Percentiles rank a stretch among this genome's conserved stretches.
Evolutionary conservation across 2,888 invertebrate species (phyloP).

Genomic region (Microdon myrmicae): DNA sequence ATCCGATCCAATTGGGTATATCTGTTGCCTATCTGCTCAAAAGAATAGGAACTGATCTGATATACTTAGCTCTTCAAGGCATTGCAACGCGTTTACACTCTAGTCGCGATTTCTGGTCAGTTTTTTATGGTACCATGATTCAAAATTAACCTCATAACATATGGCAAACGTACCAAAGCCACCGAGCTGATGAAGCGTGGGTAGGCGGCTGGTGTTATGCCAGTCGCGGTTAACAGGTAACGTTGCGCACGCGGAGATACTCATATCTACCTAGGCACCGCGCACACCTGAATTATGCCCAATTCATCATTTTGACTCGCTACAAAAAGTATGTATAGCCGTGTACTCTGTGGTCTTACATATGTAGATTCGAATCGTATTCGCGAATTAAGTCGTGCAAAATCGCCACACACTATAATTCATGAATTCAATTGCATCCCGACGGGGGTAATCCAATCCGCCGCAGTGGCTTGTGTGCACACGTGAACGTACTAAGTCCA

Average conservation of each 20-base stretch:
- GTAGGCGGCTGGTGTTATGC: slow-evolving; percentile 11
- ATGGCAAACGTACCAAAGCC: slow-evolving; percentile 7
- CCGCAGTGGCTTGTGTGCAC: slow-evolving; percentile 1
- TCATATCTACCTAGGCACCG: too few relatives aligned
- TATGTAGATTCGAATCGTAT: slow-evolving; percentile 33
- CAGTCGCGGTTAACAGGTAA: slow-evolving; percentile 13
- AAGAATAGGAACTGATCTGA: too few relatives aligned
- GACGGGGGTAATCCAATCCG: slow-evolving; percentile 16
- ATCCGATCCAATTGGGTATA: too few relatives aligned
- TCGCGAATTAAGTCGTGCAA: slow-evolving; percentile 16
- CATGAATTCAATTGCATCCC: slow-evolving; percentile 6
- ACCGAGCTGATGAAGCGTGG: slow-evolving; percentile 27
- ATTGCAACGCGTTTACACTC: slow-evolving; percentile 7
- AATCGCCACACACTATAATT: slow-evolving; percentile 34
- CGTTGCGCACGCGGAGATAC: slow-evolving; percentile 13
- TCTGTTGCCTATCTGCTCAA: too few relatives aligned
- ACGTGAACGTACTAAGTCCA: slow-evolving; percentile 10
- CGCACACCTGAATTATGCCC: slow-evolving; percentile 14
- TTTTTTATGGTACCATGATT: slow-evolving; percentile 20
- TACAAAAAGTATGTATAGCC: neutral
- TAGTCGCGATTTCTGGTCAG: slow-evolving; percentile 5
- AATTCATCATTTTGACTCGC: slow-evolving; percentile 32
- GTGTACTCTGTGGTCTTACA: slow-evolving; percentile 13
- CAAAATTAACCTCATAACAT: slow-evolving; percentile 11
- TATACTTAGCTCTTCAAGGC: slow-evolving; percentile 11